These are phyloP conservation scores for Nowickia ferox DNA, from an alignment of 2,888 invertebrate species.

Conservation along the genomic window DNA sequence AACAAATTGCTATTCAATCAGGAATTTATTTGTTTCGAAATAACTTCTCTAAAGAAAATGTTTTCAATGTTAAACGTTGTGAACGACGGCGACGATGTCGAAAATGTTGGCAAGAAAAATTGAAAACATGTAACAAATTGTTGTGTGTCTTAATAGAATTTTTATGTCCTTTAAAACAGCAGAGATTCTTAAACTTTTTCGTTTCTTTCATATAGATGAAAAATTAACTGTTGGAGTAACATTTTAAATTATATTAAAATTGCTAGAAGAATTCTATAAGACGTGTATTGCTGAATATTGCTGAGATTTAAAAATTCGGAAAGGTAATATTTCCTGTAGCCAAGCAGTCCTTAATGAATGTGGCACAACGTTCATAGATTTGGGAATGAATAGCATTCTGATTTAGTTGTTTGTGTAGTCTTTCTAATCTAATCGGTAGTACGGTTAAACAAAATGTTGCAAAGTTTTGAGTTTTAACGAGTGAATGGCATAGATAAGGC, in stretches of 20 bases:
- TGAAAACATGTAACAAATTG: slow-evolving; percentile 58
- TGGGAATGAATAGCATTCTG: too few relatives aligned
- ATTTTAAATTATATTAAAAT: background rate
- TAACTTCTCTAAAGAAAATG: slow-evolving; percentile 62
- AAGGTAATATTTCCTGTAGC: too few relatives aligned
- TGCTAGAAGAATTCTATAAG: background rate
- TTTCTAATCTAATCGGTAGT: too few relatives aligned
- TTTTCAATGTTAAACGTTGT: slow-evolving; percentile 62
- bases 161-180: slow-evolving; percentile 45
- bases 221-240: background rate
- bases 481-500: too few relatives aligned
- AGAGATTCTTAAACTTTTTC: slow-evolving; percentile 40
- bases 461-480: too few relatives aligned
- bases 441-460: too few relatives aligned
- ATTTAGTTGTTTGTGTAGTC: too few relatives aligned
- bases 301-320: too few relatives aligned
- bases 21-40: slow-evolving; percentile 66
- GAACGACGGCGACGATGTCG: slow-evolving; percentile 22
- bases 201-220: background rate
- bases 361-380: too few relatives aligned
- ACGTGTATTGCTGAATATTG: too few relatives aligned
- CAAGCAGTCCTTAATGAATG: too few relatives aligned
- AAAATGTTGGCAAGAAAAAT: slow-evolving; percentile 39
- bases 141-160: slow-evolving; percentile 59
- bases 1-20: slow-evolving; percentile 71